Evolutionary conservation across 2,888 invertebrate species (phyloP).

Genomic region (Epirrita christyi): DNA sequence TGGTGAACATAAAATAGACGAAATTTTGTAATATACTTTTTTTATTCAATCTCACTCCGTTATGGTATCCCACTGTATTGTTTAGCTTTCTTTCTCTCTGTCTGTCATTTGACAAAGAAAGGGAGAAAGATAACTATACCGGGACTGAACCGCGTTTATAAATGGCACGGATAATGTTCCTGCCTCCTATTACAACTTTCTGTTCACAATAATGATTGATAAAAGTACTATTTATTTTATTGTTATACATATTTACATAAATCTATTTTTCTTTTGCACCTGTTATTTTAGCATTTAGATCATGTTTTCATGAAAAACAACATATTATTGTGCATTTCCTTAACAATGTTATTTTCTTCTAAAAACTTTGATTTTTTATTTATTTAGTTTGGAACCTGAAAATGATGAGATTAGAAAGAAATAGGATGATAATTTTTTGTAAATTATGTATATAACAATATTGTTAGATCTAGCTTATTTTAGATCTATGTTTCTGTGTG

Average conservation of each 20-base stretch:
- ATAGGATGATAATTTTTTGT: constrained; percentile 58
- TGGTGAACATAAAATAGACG: constrained; percentile 4
- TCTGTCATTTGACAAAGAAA: not conserved
- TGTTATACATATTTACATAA: not conserved
- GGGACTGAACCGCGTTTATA: no score
- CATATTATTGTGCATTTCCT: not conserved
- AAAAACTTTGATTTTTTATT: constrained; percentile 3
- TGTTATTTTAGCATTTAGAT: constrained; percentile 67
- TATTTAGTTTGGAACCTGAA: constrained; percentile 15
- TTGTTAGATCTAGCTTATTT: constrained; percentile 62
- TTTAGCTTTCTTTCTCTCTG: no score
- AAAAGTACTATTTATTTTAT: not conserved
- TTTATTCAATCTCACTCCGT: no score
- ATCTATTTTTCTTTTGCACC: constrained; percentile 52
- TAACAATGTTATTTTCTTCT: constrained; percentile 15
- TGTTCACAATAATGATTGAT: not conserved
- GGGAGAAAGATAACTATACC: not conserved
- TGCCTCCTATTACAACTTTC: constrained; percentile 6
- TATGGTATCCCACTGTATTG: no score
- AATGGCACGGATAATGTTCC: not conserved
- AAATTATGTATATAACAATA: constrained; percentile 78
- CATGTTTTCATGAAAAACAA: constrained; percentile 23
- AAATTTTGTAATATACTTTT: constrained; percentile 10
- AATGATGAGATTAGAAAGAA: constrained; percentile 38
- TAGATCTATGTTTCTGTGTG: constrained; percentile 65